A percentile compares a stretch with the other conserved stretches of the same genome.
Conservation (phyloP, 2,888 invertebrate genomes). For the Omphaloscelis lunosa region DNA sequence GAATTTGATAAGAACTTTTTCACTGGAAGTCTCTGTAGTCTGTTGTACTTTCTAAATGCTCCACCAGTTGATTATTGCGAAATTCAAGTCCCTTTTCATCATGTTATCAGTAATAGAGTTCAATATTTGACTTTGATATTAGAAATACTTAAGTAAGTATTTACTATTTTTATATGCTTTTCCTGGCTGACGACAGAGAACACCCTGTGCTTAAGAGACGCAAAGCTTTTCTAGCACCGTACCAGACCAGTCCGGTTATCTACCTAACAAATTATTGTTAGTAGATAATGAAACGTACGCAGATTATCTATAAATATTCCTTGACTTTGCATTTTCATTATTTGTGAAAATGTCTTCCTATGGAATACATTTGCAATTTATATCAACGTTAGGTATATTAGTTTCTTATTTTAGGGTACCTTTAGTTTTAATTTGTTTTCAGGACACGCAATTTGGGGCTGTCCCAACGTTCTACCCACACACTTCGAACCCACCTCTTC, state of each 20-base stretch:
- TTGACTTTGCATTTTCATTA: constrained; percentile 5
- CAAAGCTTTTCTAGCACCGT: neutral
- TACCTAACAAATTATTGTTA: neutral
- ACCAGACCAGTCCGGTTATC: neutral
- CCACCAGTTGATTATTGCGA: neutral
- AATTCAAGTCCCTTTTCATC: neutral
- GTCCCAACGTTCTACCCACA: constrained; percentile 95
- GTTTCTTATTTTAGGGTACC: neutral
- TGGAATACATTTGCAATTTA: constrained; percentile 9
- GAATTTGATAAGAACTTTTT: neutral
- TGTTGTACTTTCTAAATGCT: neutral
- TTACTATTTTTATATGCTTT: neutral
- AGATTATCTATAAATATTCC: constrained; percentile 16
- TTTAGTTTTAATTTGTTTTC: constrained; percentile 65
- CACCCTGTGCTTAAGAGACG: neutral
- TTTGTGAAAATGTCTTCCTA: constrained; percentile 8
- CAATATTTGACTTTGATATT: neutral
- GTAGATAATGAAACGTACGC: constrained; percentile 26
- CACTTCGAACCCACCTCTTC: constrained; percentile 92
- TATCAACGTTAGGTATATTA: neutral
- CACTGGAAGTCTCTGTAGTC: neutral
- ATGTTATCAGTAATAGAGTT: neutral
- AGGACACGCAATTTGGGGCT: constrained; percentile 97
- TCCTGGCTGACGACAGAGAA: neutral
- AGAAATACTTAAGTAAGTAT: no score